These are phyloP conservation scores for Eidolon dupreanum DNA, from an alignment of 2,797 vertebrate species.

Conservation along the genomic window DNA sequence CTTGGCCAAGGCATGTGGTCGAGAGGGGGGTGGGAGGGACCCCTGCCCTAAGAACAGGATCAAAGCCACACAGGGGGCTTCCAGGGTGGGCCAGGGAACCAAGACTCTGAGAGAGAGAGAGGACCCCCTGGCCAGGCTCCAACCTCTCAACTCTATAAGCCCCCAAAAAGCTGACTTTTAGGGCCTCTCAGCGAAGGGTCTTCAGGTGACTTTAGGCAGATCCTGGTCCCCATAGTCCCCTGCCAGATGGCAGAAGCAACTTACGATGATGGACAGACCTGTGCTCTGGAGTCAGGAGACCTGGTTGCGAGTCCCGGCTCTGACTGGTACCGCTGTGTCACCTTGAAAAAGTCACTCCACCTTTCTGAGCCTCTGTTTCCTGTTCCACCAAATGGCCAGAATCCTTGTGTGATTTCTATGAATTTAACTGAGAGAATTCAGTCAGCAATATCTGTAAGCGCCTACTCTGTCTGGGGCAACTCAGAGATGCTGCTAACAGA, in stretches of 20 bases:
- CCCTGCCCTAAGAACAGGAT: no score
- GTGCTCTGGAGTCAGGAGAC: background rate
- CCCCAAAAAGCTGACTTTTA: background rate
- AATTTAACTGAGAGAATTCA: background rate
- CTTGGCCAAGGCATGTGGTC: background rate
- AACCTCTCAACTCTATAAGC: background rate
- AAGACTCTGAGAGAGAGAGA: background rate
- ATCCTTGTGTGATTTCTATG: background rate
- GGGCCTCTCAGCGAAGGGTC: background rate
- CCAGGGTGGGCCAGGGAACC: background rate
- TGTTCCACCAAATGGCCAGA: background rate
- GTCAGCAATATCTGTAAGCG: accelerated
- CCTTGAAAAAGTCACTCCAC: background rate
- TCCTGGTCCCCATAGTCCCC: background rate
- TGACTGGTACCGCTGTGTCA: background rate
- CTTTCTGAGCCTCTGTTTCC: background rate
- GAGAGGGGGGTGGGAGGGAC: accelerated
- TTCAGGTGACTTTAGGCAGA: background rate
- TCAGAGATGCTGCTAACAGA: no score
- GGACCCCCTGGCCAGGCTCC: no score
- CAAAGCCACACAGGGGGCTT: background rate
- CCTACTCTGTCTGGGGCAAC: background rate
- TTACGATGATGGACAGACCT: background rate
- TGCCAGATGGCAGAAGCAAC: background rate
- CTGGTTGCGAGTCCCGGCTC: background rate